phyloP scores from a whole-genome alignment of 1,140 invertebrate genomes.

The Zeugodacus cucurbitae region DNA sequence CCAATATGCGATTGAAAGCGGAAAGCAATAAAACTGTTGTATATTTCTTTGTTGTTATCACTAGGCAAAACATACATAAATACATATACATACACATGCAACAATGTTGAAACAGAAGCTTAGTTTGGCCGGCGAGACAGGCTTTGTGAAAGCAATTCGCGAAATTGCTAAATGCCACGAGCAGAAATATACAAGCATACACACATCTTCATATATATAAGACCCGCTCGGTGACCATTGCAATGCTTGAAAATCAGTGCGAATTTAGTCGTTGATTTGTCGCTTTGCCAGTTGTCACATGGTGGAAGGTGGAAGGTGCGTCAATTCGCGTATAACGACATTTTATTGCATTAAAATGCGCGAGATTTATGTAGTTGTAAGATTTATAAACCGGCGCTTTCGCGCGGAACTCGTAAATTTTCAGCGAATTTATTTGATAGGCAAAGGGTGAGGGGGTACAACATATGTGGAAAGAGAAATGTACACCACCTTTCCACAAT shows the following conservation, averaged over 20 bases:
- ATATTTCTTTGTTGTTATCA: neutral
- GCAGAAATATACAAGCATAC: neutral
- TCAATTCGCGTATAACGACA: neutral
- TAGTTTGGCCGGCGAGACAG: neutral
- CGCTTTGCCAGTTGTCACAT: neutral
- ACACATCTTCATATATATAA: neutral
- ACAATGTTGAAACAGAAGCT: neutral
- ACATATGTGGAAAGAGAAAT: neutral
- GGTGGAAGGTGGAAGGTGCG: neutral
- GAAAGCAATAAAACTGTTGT: slow-evolving; percentile 34
- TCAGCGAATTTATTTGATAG: slow-evolving; percentile 4
- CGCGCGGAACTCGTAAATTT: slow-evolving; percentile 34
- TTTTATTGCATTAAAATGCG: slow-evolving; percentile 36
- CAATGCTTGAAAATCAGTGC: slow-evolving; percentile 31
- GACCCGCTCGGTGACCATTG: neutral
- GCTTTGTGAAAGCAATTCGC: neutral
- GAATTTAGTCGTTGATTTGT: slow-evolving; percentile 39
- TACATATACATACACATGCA: neutral
- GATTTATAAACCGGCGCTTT: slow-evolving; percentile 16
- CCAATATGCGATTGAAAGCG: slow-evolving; percentile 32
- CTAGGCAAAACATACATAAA: neutral
- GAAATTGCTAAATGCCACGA: neutral
- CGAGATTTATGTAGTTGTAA: slow-evolving; percentile 35
- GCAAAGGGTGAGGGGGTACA: neutral
- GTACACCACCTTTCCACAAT: neutral